Base-by-base conservation (phyloP, 2,797 vertebrate genomes). In the Hypotaenidia philippensis region DNA sequence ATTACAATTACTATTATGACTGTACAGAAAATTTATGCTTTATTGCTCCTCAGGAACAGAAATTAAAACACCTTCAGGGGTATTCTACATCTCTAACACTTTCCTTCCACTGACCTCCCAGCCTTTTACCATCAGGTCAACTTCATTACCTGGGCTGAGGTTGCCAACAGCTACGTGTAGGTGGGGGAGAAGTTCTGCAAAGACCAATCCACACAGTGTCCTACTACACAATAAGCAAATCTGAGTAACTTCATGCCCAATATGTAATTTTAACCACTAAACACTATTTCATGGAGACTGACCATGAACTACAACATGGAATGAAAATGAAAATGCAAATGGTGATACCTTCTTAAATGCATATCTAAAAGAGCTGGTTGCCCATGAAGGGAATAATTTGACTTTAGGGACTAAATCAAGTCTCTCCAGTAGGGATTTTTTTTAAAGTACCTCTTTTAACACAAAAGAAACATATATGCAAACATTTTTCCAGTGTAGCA, bases 1-100 rank as follows among this genome's bases (percentile, higher is more conserved):
- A 44, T 50, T 53, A 26, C 77, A 90, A 94, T 65, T 87, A 74
- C 56, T 68, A 1, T 68, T 60, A 80, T 74, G 85, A 82, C 85
- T 84, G 80, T 18, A 71, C 45, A 90, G 80, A 96, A 83, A 79
- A 90, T 74, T 82, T 36, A 87, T 44, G 59, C 86, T 76, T 91
- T 84, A 77, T 71, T 94, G 83, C 60, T 94, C 66, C 68, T 36
- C 80, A 84, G 70, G 89, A 90, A 50, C 18, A 88, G 66, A 87
- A 86, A 93, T 69, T 59, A 86, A 91, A 95, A 41, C 32, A 80
- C 74, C 91, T 50, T 8, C 22, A 89, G 91, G 0, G 0, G 15
- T 71, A 71, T 74, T 82, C 91, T 70, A 61, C 64, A 41, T 82
- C 27, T 83, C 23, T 23, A 84, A 40, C 20, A 34, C 60, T 60